phyloP scores from a whole-genome alignment of 2,888 invertebrate genomes.

The Lamproptera curius region DNA sequence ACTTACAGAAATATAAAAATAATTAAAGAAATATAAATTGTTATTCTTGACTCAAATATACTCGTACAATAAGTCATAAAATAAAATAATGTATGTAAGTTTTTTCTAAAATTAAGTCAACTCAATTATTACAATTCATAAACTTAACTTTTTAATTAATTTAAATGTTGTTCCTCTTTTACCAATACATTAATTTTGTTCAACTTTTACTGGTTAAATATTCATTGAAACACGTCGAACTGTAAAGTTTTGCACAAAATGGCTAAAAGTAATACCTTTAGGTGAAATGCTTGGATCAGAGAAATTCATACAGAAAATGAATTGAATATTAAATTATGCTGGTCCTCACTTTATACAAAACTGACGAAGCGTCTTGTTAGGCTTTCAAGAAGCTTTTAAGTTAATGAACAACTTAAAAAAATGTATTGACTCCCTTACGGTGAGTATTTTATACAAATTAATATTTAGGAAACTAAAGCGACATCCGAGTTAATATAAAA shows the following conservation, averaged over 20 bases:
- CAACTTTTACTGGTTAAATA: too few species aligned
- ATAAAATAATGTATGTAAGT: too few species aligned
- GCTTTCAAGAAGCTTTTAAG: constrained; percentile 75
- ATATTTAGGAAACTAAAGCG: constrained; percentile 32
- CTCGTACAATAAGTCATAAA: too few species aligned
- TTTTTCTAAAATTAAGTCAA: too few species aligned
- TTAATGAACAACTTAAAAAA: constrained; percentile 73
- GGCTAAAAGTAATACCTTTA: constrained; percentile 29
- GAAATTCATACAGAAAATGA: constrained; percentile 71
- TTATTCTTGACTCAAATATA: too few species aligned
- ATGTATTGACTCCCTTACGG: constrained; percentile 62
- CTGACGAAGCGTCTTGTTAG: constrained; percentile 73
- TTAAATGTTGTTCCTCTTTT: too few species aligned
- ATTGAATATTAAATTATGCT: constrained; percentile 76
- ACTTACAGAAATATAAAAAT: too few species aligned
- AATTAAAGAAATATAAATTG: too few species aligned
- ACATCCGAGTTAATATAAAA: constrained; percentile 8
- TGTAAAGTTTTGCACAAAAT: constrained; percentile 10
- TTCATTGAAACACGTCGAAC: too few species aligned
- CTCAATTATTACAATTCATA: too few species aligned
- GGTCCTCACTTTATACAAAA: constrained; percentile 67
- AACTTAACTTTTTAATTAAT: too few species aligned
- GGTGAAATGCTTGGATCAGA: constrained; percentile 56
- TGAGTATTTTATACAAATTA: constrained; percentile 42
- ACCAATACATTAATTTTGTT: too few species aligned